Conservation (phyloP, 2,888 invertebrate genomes). For the Erebia ligea region DNA sequence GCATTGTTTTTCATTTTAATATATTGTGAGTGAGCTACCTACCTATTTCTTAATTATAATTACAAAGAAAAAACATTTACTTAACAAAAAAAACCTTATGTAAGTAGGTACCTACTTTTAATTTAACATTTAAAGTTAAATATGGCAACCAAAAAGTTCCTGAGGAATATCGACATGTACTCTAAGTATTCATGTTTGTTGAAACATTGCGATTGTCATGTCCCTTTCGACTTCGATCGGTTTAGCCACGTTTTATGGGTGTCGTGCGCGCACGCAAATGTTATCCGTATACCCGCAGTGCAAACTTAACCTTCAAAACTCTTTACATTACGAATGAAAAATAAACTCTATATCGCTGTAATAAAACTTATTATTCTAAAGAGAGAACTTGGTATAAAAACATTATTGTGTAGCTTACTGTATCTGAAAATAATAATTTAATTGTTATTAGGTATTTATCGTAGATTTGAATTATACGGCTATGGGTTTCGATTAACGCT, state of each 20-base stretch:
- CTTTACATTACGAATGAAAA: background rate
- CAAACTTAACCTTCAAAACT: background rate
- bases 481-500: slow-evolving; percentile 16
- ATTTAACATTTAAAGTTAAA: background rate
- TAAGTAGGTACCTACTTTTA: too few relatives aligned
- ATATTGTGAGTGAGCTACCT: too few relatives aligned
- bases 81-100: too few relatives aligned
- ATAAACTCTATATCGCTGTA: background rate
- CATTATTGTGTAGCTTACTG: background rate
- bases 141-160: slow-evolving; percentile 1
- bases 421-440: slow-evolving; percentile 21
- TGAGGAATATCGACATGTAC: slow-evolving; percentile 22
- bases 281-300: slow-evolving; percentile 39
- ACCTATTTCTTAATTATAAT: too few relatives aligned
- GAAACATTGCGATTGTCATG: slow-evolving; percentile 57
- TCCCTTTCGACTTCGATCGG: slow-evolving; percentile 53
- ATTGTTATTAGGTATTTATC: slow-evolving; percentile 23
- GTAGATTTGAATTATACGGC: slow-evolving; percentile 16
- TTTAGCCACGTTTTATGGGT: slow-evolving; percentile 56
- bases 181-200: slow-evolving; percentile 44
- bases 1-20: background rate
- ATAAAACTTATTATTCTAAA: background rate
- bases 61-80: too few relatives aligned
- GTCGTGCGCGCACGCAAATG: slow-evolving; percentile 59
- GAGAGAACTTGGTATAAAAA: background rate